Conservation (phyloP, 2,888 invertebrate genomes). For the Drosophila longiperda region DNA sequence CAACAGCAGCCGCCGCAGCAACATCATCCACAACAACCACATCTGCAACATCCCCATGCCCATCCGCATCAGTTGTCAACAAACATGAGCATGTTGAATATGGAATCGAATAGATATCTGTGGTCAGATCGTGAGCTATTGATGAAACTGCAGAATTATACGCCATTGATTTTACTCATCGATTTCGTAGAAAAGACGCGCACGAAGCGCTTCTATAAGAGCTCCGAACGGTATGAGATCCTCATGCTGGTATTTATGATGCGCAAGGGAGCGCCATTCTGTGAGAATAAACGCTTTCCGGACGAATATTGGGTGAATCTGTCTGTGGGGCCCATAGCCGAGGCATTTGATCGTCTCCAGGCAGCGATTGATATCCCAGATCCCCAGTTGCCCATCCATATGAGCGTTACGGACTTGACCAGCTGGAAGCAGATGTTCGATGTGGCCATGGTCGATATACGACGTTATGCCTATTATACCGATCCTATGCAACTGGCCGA, state of each 20-base stretch:
- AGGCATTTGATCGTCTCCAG: conserved; percentile 78
- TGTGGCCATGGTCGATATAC: conserved; percentile 75
- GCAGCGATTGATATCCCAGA: conserved; percentile 80
- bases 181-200: conserved; percentile 82
- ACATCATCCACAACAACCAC: conserved; percentile 38
- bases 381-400: conserved; percentile 80
- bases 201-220: conserved; percentile 81
- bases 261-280: conserved; percentile 80
- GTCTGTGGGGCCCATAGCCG: conserved; percentile 78
- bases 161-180: conserved; percentile 77
- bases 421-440: conserved; percentile 82
- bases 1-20: conserved; percentile 32
- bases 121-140: conserved; percentile 80
- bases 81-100: conserved; percentile 66
- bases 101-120: conserved; percentile 68
- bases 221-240: conserved; percentile 81
- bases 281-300: conserved; percentile 82
- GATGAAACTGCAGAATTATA: conserved; percentile 82
- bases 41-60: conserved; percentile 42
- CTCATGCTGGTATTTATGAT: conserved; percentile 81
- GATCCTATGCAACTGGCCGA: conserved; percentile 79
- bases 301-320: conserved; percentile 82
- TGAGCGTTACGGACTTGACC: conserved; percentile 81
- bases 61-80: conserved; percentile 43
- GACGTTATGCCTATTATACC: conserved; percentile 76